phyloP scores from a whole-genome alignment of 2,888 invertebrate species.

The Sphecodes monilicornis region DNA sequence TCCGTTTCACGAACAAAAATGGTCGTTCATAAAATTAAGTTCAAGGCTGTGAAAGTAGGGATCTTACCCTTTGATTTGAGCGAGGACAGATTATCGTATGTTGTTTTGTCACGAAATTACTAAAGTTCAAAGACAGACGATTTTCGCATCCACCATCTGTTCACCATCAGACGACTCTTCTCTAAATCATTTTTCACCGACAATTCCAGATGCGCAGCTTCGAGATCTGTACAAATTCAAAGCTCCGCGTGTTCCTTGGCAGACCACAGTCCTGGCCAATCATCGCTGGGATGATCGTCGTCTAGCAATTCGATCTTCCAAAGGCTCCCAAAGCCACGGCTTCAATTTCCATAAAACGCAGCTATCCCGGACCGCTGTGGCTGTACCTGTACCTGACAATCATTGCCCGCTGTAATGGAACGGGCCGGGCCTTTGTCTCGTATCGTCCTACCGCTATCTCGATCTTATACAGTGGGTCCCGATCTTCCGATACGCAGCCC shows the following conservation, averaged over 20 bases:
- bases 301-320: slow-evolving; percentile 15
- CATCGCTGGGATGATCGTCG: not conserved
- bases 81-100: no score
- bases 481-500: slow-evolving; percentile 24
- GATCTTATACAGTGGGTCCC: slow-evolving; percentile 8
- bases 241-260: not conserved
- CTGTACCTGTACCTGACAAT: slow-evolving; percentile 58
- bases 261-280: not conserved
- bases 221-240: not conserved
- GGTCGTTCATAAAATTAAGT: no score
- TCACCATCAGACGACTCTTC: not conserved
- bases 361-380: slow-evolving; percentile 23
- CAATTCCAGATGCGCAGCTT: not conserved
- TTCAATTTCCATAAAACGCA: slow-evolving; percentile 62
- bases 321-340: slow-evolving; percentile 11
- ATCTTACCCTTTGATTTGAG: no score
- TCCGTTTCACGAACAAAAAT: no score
- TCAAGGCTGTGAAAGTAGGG: no score
- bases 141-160: no score
- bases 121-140: no score
- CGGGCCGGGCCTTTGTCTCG: slow-evolving; percentile 36
- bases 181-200: not conserved
- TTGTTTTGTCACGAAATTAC: no score
- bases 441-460: slow-evolving; percentile 33
- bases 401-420: slow-evolving; percentile 62